Percentiles rank a stretch among this genome's conserved stretches.
Conservation (phyloP, 2,113 vertebrate species). For the Bubo blakistoni region DNA sequence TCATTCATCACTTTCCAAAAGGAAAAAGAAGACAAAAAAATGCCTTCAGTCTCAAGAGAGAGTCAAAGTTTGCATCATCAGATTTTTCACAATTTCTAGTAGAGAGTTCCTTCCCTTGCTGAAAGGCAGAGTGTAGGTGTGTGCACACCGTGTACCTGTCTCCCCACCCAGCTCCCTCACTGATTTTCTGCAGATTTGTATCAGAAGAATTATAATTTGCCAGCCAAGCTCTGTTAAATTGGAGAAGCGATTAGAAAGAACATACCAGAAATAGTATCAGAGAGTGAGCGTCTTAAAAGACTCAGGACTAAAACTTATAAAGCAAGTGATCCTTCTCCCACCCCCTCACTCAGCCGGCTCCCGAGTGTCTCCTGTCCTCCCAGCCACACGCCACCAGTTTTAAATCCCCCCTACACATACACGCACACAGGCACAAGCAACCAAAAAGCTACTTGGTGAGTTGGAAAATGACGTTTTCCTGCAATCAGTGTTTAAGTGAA, state of each 20-base stretch:
- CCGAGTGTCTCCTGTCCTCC: not conserved
- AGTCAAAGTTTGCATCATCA: not conserved
- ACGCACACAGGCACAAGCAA: not conserved
- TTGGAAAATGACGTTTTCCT: conserved; percentile 73
- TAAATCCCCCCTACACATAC: not conserved
- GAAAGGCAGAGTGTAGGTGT: not conserved
- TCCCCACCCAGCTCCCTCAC: not conserved
- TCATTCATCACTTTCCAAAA: conserved; percentile 6
- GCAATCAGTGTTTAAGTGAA: conserved; percentile 85
- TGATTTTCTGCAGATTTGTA: not conserved
- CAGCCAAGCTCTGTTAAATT: not conserved
- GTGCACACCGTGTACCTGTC: not conserved
- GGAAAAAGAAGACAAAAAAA: not conserved
- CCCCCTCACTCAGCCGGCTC: not conserved
- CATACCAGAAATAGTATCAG: not conserved
- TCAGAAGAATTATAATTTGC: not conserved
- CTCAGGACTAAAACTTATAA: not conserved
- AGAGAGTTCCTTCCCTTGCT: not conserved
- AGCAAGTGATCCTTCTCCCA: conserved; percentile 21
- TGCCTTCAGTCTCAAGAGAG: not conserved
- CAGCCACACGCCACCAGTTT: not conserved
- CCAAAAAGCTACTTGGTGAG: conserved; percentile 14
- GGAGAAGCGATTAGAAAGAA: not conserved
- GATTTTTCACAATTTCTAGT: not conserved
- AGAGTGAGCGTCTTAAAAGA: not conserved